Base-by-base conservation (phyloP, 1,140 invertebrate genomes). In the Campodea augens region DNA sequence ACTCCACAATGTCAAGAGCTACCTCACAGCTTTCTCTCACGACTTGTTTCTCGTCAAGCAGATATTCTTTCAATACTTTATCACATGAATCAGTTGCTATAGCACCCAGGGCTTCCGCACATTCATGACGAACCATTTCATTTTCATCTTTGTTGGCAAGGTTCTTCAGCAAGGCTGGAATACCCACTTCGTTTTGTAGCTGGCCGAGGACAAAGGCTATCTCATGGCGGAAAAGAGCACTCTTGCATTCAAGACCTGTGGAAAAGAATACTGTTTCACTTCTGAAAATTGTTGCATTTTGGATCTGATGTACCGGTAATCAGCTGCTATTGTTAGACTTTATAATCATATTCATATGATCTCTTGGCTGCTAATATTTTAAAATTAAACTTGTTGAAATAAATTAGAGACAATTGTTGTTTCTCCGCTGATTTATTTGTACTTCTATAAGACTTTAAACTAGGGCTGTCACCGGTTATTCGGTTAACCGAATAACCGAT, bases 121-220 rank as follows among this genome's bases (percentile, higher is more conserved):
- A 96, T 64, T 99, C 96, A 62, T 99, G 96, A 29, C 95, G 69
- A 4, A 92, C 92, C 93, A 99, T 99, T 58, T 90, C 85, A 68
- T 90, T 89, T 66, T 98, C 90, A 0, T 65, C 49, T 3, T 57
- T 55, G 61, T 96, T 71, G 52, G 77, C 70, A 1, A 98, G 65
- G 27, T 75, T 77, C 45, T 74, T 65, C 27, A 70, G 71, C 24
- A 99, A 65, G 57, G 74, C 75, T 3, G 76, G 69, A 23, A 93
- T 72, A 52, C 82, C 81, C 4, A 73, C 65, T 50, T 75, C 71
- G 57, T 83, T 73, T 59, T 95, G 89, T 55, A 98, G 71, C 65
- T 99, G 96, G 3, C 96, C 96, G 47, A 99, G 70, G 13, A 99
- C 91, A 67, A 95, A 99, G 2, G 93, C 96, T 37, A 99, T 73